Base-by-base conservation (phyloP, 2,113 vertebrate species). In the Myiozetetes cayanensis region DNA sequence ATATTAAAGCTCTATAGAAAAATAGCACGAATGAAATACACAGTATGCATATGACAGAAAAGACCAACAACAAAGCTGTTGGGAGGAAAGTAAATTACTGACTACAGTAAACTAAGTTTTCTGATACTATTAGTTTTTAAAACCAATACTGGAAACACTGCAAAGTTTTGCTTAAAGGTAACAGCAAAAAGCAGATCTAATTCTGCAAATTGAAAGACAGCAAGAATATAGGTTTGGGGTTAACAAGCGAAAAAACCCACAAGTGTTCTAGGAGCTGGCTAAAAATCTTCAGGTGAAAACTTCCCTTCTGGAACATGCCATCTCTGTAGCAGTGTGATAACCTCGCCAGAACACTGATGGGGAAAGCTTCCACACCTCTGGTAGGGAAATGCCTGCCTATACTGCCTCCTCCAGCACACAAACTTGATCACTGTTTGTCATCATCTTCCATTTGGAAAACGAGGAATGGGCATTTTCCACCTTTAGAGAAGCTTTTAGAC, bases 1-100 rank as follows among this genome's bases (percentile, higher is more conserved):
- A 16, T n/a, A 65, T 46, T 83, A 90, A 87, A 83, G n/a, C 31
- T 91, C 80, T 59, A 50, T 39, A 85, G 83, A 87, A 95, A 96
- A 94, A 53, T 27, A 81, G 56, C 66, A 6, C 23, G 59, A 81
- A 31, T 17, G 50, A 92, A 78, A 87, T 7, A 72, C 41, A 39
- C 46, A 33, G 50, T 14, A 28, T 13, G 33, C 17, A 9, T n/a
- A 23, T 19, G 24, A 31, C 55, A 78, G 78, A 83, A 78, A 59
- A 85, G 59, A 62, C 25, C 25, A 70, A 27, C 27, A 80, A 12
- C 20, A 63, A 81, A 21, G 76, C 44, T 65, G 8, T 3, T 35
- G 22, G 30, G n/a, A 72, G 43, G 53, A 63, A 81, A 67, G 24
- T 12, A 87, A 84, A 84, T 63, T 10, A 74, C 56, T 16, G 25